Evolutionary conservation across 1,140 invertebrate species (phyloP), one percentile per base, ranked within the genome.

Genomic region (Armadillidium nasatum): DNA sequence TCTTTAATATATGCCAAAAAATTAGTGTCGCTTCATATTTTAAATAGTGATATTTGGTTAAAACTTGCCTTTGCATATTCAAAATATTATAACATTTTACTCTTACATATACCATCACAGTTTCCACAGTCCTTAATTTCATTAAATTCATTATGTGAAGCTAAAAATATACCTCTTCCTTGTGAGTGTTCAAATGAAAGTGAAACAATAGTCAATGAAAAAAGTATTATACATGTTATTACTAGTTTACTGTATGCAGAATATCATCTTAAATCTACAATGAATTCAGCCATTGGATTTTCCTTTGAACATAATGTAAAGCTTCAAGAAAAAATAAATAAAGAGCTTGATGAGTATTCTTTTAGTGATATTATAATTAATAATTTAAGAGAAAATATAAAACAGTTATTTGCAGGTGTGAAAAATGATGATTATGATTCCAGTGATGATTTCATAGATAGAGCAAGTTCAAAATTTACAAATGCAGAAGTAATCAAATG

Each of bases 31-130:
- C 67, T 74, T 71, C 76, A 78, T 44, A 46, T 69, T 15, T 54
- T 54, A 11, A 78, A 74, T n/a, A 44, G 46, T 60, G 72, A 78
- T 74, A 9, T 71, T 1, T 78, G 76, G 76, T 54, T 78, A 33
- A 78, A 78, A 71, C 76, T 78, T 43, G 76, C 45, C n/a, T 74
- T 43, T 60, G 45, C 50, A 11, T 78, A 78, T 74, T 72, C 76
- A 4, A 54, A 15, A 54, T 50, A 71, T 2, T 66, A 74, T 46
- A 46, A 60, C 7, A 44, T 78, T 1, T 43, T 21, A 2, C 15
- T 78, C n/a, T 46, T 72, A 21, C 73, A 71, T 71, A 44, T 78
- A 45, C 19, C 33, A 2, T 60, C 50, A 60, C 50, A 60, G 50
- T 60, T 60, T 1, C 11, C 33, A 33, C 33, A 33, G 33, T 6